Conservation (phyloP, 30 jellyfish, hydroid and myxozoan species). For the Aurelia sp. region DNA sequence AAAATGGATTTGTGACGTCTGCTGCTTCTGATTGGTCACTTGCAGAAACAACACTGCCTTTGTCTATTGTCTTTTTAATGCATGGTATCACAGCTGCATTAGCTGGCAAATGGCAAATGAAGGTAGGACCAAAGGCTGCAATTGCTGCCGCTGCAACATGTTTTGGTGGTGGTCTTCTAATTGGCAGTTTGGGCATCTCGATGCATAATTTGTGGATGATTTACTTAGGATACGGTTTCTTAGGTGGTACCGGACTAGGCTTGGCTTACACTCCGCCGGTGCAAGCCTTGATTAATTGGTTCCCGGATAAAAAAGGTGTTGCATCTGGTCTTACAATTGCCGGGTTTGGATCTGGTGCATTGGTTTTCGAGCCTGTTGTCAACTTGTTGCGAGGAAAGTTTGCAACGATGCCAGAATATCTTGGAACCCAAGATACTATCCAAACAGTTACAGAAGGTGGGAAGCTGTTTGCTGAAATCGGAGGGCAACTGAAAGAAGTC, state of each 20-base stretch:
- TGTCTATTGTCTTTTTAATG: slow-evolving; percentile 67
- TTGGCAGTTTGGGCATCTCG: slow-evolving; percentile 68
- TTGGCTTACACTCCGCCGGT: slow-evolving; percentile 75
- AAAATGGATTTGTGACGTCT: slow-evolving; percentile 67
- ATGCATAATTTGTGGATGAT: slow-evolving; percentile 60
- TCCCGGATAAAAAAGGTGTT: slow-evolving; percentile 73
- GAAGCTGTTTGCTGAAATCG: slow-evolving; percentile 66
- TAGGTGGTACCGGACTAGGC: slow-evolving; percentile 74
- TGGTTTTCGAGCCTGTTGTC: slow-evolving; percentile 68
- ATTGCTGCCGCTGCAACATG: slow-evolving; percentile 64
- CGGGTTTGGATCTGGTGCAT: slow-evolving; percentile 77
- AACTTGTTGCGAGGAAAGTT: slow-evolving; percentile 45
- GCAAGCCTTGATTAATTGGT: slow-evolving; percentile 72
- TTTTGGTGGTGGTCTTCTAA: slow-evolving; percentile 70
- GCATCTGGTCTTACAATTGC: slow-evolving; percentile 79
- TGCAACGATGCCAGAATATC: slow-evolving; percentile 57
- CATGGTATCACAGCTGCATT: slow-evolving; percentile 67
- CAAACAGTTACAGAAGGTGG: slow-evolving; percentile 66
- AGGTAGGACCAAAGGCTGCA: slow-evolving; percentile 73
- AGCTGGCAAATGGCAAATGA: slow-evolving; percentile 80
- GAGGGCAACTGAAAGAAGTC: slow-evolving; percentile 72
- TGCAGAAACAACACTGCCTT: slow-evolving; percentile 74
- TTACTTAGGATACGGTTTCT: slow-evolving; percentile 66
- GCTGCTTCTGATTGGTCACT: slow-evolving; percentile 79
- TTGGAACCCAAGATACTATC: slow-evolving; percentile 58